Conservation (phyloP, 2,797 vertebrate genomes). For the Tragopan temminckii region DNA sequence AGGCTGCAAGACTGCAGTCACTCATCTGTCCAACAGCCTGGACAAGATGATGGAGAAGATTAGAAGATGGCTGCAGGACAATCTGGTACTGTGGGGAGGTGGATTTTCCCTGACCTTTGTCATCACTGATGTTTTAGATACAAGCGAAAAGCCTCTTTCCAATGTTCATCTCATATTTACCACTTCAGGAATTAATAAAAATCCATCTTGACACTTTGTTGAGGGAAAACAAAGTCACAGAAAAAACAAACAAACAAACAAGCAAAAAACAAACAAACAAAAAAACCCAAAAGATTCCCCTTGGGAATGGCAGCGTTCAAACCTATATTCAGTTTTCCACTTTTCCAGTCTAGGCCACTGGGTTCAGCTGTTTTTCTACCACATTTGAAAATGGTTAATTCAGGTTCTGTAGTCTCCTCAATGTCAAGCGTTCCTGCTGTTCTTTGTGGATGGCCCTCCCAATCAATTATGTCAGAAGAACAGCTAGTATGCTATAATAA, state of each 20-base stretch:
- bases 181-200: neutral
- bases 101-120: neutral
- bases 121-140: neutral
- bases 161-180: neutral
- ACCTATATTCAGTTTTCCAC: neutral
- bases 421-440: conserved; percentile 52
- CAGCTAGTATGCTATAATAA: conserved; percentile 69
- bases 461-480: conserved; percentile 75
- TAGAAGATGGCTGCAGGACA: neutral
- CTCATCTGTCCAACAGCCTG: neutral
- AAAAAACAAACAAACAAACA: neutral
- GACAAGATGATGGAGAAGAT: neutral
- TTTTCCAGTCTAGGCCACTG: neutral
- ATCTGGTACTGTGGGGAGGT: neutral
- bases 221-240: neutral
- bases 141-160: neutral
- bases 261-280: neutral
- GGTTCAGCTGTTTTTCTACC: neutral
- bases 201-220: neutral
- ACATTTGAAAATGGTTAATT: conserved; percentile 26
- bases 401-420: conserved; percentile 28
- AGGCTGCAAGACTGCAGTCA: neutral
- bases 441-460: conserved; percentile 60
- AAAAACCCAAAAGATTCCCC: neutral
- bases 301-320: neutral